Evolutionary conservation across 1,140 invertebrate genomes (phyloP).

Genomic region (Pseudomyrmex gracilis): DNA sequence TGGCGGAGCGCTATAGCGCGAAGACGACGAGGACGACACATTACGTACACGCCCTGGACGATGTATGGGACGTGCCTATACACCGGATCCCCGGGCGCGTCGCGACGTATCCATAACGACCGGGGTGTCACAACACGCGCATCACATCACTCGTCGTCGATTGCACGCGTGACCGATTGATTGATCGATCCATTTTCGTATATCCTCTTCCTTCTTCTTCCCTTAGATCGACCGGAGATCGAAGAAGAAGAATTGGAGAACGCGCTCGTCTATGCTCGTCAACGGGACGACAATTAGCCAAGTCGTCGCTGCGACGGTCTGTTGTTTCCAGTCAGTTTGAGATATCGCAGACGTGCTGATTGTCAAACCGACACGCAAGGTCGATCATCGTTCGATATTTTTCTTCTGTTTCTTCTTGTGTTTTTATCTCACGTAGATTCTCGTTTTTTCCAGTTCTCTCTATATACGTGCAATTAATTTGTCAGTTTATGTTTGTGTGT

Average conservation of each 20-base stretch:
- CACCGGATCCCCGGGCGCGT: conserved; percentile 27
- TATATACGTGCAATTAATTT: too few species aligned
- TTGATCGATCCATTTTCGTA: conserved; percentile 65
- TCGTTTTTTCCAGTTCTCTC: neutral
- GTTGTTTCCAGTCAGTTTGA: neutral
- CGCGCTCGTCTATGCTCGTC: neutral
- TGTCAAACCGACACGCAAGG: neutral
- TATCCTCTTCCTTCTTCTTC: too few species aligned
- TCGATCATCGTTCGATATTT: neutral
- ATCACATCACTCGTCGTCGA: conserved; percentile 39
- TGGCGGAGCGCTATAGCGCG: conserved; percentile 13
- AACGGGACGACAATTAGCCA: neutral
- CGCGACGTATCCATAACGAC: conserved; percentile 77
- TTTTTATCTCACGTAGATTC: too few species aligned
- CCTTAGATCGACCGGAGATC: neutral
- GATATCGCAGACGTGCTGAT: too few species aligned
- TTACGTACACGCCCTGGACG: conserved; percentile 47
- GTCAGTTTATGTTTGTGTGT: too few species aligned
- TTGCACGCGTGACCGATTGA: conserved; percentile 58
- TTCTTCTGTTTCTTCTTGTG: neutral
- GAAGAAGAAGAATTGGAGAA: neutral
- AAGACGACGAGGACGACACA: conserved; percentile 27
- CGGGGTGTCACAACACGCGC: conserved; percentile 73
- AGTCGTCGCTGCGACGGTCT: neutral
- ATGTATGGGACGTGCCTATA: conserved; percentile 61